phyloP scores from a whole-genome alignment of 2,113 vertebrate genomes.

The Chamaetylas fuelleborni region DNA sequence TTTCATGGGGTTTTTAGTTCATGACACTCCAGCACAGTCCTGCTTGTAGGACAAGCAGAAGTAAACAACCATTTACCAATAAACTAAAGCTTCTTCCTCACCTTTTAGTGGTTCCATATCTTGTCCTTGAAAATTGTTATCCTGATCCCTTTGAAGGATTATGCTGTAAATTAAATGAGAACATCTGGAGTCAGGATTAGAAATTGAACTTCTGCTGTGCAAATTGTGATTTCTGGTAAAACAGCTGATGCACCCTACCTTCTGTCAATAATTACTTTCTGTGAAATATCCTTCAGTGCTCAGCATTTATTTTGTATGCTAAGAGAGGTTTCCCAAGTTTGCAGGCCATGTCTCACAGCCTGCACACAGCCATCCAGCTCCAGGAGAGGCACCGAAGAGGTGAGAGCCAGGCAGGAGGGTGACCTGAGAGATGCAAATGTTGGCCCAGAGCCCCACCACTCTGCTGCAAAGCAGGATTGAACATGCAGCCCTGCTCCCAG shows the following conservation, averaged over 20 bases:
- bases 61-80: neutral
- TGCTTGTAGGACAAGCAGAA: neutral
- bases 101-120: neutral
- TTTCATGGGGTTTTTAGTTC: neutral
- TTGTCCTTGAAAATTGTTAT: neutral
- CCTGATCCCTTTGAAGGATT: neutral
- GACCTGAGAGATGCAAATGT: rapidly evolving
- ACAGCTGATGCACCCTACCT: neutral
- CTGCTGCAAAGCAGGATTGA: neutral
- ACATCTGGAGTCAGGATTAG: neutral
- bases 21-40: neutral
- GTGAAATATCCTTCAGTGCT: neutral
- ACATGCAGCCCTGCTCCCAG: neutral
- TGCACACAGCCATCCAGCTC: neutral
- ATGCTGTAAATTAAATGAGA: neutral
- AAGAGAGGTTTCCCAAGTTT: neutral
- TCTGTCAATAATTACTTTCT: neutral
- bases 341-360: neutral
- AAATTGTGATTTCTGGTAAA: neutral
- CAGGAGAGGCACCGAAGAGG: neutral
- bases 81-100: neutral
- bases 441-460: too few relatives aligned
- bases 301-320: neutral
- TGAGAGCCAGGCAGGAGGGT: neutral
- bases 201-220: neutral